Base-by-base conservation (phyloP, 2,797 vertebrate species). In the Acanthiza pusilla region DNA sequence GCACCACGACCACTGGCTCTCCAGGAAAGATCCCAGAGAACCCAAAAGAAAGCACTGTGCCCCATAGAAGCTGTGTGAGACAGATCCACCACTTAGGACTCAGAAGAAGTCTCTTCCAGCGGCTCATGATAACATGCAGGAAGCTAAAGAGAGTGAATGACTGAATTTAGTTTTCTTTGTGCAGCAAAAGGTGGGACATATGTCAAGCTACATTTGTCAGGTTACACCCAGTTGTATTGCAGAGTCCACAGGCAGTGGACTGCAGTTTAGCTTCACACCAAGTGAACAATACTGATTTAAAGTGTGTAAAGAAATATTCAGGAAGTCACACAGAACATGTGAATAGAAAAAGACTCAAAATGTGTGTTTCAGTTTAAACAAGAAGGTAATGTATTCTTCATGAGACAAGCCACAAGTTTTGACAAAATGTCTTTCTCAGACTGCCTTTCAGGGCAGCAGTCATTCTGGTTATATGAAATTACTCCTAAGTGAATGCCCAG, bases 401-500 rank as follows among this genome's bases (percentile, higher is more conserved):
- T 58, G 50, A 93, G 54, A 72, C 36, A 85, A 95, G 77, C 89
- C 89, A 77, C 62, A 13, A n/a, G 21, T 88, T 90, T 89, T 60
- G 70, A 74, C 66, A 88, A 82, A 91, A 85, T 74, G 4, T 70
- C 40, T 93, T 81, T 92, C 63, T 93, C 91, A 93, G 77, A 50
- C 32, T 76, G 72, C n/a, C 54, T 84, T 91, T 92, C 67, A 78
- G 51, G 68, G 54, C 79, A 91, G 40, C 23, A 61, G 50, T 82
- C 73, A 80, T 47, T 74, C 91, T 87, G 71, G 62, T 89, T 90
- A 65, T 48, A 74, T 80, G 81, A 89, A 94, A 92, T 95, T 95
- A 68, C 76, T 82, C 53, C 36, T 87, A 96, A 96, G 93, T 88
- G 86, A 78, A 96, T 26, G 22, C 21, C 80, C 91, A 96, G 83